Percentiles rank a stretch among this genome's conserved stretches.
Evolutionary conservation across 2,888 invertebrate species (phyloP).

Genomic region (Elgonia sp.): DNA sequence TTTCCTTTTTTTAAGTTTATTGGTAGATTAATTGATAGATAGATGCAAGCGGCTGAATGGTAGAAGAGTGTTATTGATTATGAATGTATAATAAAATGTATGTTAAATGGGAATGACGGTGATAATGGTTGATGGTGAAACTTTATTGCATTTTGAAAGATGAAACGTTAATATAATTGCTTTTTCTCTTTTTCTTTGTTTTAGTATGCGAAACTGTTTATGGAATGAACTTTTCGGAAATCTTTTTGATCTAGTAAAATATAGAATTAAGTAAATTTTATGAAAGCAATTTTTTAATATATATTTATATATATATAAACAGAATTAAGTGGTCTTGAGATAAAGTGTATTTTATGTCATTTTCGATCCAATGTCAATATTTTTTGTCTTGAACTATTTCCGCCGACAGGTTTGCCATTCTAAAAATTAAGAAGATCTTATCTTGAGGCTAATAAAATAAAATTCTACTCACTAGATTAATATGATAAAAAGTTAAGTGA

Average conservation of each 20-base stretch:
- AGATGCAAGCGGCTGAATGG: constrained; percentile 49
- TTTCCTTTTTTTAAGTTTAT: constrained; percentile 43
- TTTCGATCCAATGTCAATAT: constrained; percentile 2
- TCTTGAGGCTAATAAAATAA: constrained; percentile 39
- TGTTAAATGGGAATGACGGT: constrained; percentile 44
- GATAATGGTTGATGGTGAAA: constrained; percentile 54
- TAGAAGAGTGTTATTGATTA: constrained; percentile 59
- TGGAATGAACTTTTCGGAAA: not conserved
- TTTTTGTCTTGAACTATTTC: constrained; percentile 1
- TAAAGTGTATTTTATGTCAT: not conserved
- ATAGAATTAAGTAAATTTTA: not conserved
- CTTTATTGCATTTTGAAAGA: constrained; percentile 56
- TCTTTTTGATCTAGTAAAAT: not conserved
- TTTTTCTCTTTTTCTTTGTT: not conserved
- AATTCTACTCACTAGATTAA: constrained; percentile 22
- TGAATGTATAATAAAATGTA: constrained; percentile 64
- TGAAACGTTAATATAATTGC: constrained; percentile 20
- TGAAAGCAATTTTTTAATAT: too few relatives aligned
- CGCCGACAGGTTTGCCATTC: constrained; percentile 3
- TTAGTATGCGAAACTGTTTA: not conserved
- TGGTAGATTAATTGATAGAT: constrained; percentile 66
- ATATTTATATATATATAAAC: too few relatives aligned
- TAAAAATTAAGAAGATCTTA: constrained; percentile 28
- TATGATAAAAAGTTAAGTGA: constrained; percentile 35
- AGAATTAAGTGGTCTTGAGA: too few relatives aligned